A percentile compares a stretch with the other conserved stretches of the same genome.
phyloP scores from a whole-genome alignment of 2,888 invertebrate genomes.

The Drosophila bunnanda region DNA sequence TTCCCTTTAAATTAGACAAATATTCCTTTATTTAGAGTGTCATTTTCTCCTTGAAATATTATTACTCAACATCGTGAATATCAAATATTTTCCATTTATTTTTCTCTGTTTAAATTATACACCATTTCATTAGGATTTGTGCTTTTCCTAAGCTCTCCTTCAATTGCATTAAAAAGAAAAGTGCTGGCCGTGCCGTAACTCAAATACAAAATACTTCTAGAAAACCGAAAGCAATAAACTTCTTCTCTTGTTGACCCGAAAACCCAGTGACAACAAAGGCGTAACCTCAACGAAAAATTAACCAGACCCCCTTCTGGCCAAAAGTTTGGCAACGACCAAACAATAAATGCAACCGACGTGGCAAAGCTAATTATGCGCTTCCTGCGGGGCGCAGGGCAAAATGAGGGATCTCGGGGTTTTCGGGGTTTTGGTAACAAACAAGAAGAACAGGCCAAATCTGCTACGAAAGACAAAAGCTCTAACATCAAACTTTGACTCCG shows the following conservation, averaged over 20 bases:
- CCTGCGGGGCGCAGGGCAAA: conserved; percentile 1
- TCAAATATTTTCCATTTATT: background rate
- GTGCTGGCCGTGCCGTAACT: background rate
- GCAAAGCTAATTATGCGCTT: conserved; percentile 65
- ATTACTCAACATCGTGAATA: background rate
- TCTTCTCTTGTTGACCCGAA: conserved; percentile 8
- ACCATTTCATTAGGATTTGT: background rate
- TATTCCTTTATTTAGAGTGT: too few species aligned
- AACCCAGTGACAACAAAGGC: conserved; percentile 35
- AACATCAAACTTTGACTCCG: conserved; percentile 49
- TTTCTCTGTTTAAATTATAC: background rate
- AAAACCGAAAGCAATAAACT: conserved; percentile 22
- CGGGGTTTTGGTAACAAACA: conserved; percentile 7
- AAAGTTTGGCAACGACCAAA: conserved; percentile 34
- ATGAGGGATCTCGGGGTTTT: background rate
- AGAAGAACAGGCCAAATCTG: conserved; percentile 42
- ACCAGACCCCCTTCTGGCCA: conserved; percentile 17
- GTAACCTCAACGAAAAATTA: conserved; percentile 23
- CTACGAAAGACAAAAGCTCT: conserved; percentile 33
- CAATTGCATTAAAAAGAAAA: conserved; percentile 5
- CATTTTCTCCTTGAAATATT: background rate
- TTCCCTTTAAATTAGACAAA: background rate
- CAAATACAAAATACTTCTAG: conserved; percentile 17
- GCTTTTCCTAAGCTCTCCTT: background rate
- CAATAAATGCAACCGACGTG: conserved; percentile 61